These are phyloP conservation scores for Tachystola acroxantha DNA, from an alignment of 2,888 invertebrate species.

Conservation along the genomic window DNA sequence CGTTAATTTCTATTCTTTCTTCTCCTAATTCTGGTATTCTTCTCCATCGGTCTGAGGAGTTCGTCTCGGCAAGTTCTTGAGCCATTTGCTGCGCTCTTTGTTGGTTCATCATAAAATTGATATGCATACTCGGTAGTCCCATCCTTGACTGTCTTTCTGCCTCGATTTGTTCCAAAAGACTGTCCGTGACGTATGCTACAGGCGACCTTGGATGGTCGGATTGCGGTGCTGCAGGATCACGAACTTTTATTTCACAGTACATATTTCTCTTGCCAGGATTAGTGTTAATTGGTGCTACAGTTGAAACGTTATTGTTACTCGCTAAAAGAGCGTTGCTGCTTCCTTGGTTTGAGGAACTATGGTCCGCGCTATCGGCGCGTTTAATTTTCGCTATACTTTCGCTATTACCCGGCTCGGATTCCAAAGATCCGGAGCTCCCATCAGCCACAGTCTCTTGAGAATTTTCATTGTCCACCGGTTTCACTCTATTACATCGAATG, in stretches of 20 bases:
- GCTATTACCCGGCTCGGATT: constrained; percentile 62
- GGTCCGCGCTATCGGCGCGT: constrained; percentile 63
- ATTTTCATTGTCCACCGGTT: constrained; percentile 52
- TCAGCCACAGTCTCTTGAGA: constrained; percentile 61
- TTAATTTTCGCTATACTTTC: constrained; percentile 55
- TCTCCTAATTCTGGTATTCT: constrained; percentile 77
- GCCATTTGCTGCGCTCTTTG: constrained; percentile 54
- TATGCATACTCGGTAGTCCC: constrained; percentile 72
- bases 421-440: constrained; percentile 70
- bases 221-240: constrained; percentile 58
- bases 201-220: constrained; percentile 65
- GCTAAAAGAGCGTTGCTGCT: constrained; percentile 69
- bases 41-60: constrained; percentile 51
- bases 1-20: constrained; percentile 72
- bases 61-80: constrained; percentile 40
- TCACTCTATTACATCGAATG: constrained; percentile 38
- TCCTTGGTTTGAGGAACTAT: constrained; percentile 72
- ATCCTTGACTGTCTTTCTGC: constrained; percentile 65
- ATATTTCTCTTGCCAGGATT: constrained; percentile 52
- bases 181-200: constrained; percentile 68
- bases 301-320: constrained; percentile 65
- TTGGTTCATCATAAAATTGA: constrained; percentile 64
- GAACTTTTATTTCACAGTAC: constrained; percentile 41
- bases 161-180: constrained; percentile 68
- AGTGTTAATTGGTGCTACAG: constrained; percentile 65